phyloP scores from a whole-genome alignment of 2,888 invertebrate species.

The Chalcis sispes region DNA sequence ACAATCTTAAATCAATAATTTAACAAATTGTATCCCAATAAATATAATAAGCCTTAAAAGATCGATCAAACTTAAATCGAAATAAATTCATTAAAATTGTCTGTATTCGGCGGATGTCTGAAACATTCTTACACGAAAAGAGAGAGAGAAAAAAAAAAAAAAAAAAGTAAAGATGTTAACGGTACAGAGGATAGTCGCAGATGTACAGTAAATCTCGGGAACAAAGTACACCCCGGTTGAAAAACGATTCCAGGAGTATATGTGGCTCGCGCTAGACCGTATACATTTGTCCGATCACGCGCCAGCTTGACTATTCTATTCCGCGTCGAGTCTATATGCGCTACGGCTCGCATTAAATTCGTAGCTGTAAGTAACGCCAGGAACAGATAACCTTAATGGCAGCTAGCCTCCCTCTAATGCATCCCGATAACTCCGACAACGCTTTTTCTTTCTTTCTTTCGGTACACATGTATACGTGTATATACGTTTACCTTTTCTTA shows the following conservation, averaged over 20 bases:
- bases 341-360: conserved; percentile 66
- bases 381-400: conserved; percentile 69
- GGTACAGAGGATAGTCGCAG: conserved; percentile 33
- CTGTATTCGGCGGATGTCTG: conserved; percentile 3
- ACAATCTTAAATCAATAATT: no score
- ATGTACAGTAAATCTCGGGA: conserved; percentile 52
- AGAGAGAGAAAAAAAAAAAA: conserved; percentile 3
- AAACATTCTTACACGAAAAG: neutral
- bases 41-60: conserved; percentile 7
- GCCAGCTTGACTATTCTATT: conserved; percentile 38
- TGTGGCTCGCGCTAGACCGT: conserved; percentile 49
- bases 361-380: conserved; percentile 67
- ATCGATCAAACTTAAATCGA: conserved; percentile 38
- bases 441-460: conserved; percentile 35
- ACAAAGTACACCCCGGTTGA: conserved; percentile 50
- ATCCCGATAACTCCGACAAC: conserved; percentile 65
- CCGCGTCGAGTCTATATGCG: conserved; percentile 8
- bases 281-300: conserved; percentile 32
- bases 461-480: no score
- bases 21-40: neutral
- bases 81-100: conserved; percentile 53
- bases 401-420: conserved; percentile 67
- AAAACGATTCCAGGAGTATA: conserved; percentile 52
- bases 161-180: conserved; percentile 45
- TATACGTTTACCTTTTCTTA: conserved; percentile 21